phyloP scores from a whole-genome alignment of 2,797 vertebrate species.

The Petrocephalus schoutedeni region DNA sequence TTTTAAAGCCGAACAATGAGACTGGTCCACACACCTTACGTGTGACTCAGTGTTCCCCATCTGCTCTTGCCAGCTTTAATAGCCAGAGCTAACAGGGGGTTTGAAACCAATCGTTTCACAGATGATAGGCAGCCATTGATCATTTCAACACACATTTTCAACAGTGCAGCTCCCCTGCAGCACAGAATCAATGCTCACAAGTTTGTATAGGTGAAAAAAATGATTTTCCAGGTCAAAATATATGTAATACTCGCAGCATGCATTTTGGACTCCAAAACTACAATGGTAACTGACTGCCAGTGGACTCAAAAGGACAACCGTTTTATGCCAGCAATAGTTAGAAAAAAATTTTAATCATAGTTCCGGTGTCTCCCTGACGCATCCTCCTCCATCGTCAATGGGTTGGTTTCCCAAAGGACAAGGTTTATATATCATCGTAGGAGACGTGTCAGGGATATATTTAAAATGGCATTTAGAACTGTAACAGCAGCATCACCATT shows the following conservation, averaged over 20 bases:
- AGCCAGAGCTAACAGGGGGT: not conserved
- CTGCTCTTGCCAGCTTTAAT: not conserved
- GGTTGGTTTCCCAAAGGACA: not conserved
- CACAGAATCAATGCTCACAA: not conserved
- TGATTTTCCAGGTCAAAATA: not conserved
- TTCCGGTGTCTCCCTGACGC: not conserved
- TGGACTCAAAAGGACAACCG: not conserved
- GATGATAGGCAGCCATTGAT: not conserved
- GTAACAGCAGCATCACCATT: not conserved
- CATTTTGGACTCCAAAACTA: not conserved
- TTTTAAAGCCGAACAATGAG: not conserved
- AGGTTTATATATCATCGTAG: not conserved
- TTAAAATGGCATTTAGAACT: slow-evolving; percentile 2
- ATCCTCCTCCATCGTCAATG: not conserved
- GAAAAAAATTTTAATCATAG: not conserved
- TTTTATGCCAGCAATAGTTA: not conserved
- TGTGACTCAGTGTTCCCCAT: not conserved
- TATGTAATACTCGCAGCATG: not conserved
- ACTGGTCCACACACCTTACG: not conserved
- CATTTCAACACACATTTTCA: not conserved
- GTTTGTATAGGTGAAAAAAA: slow-evolving; percentile 1
- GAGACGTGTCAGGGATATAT: not conserved
- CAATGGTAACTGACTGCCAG: not conserved
- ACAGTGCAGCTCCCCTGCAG: not conserved
- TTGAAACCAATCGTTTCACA: not conserved